Base-by-base conservation (phyloP, 2,797 vertebrate species). In the Sphenopsis melanotis region DNA sequence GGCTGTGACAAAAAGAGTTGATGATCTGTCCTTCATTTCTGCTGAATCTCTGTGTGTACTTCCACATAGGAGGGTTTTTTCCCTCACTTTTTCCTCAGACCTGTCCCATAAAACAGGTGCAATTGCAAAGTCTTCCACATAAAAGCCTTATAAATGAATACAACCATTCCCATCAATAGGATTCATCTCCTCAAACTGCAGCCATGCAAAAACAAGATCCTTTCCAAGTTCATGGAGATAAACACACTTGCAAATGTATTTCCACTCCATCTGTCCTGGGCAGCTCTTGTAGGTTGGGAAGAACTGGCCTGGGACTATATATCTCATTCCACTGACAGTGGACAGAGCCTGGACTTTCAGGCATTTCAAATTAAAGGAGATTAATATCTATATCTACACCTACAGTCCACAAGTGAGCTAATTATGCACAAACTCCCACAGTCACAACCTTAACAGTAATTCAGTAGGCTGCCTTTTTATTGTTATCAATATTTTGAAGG, bases 401-500 rank as follows among this genome's bases (percentile, higher is more conserved):
- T 68, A 4, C 0, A 55, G 39, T n/a, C 41, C 21, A 60, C 10
- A 86, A 78, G 44, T 66, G 30, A 95, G 41, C 10, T 24, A 87
- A 89, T 85, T 87, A 78, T 1, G 1, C 23, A 44, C 44, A n/a
- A 89, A 85, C 32, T 92, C 81, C 89, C 53, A 63, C 84, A 83
- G 52, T 27, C 71, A 75, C 22, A 94, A 42, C 55, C 63, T 80
- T 6, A 23, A 34, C n/a, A 52, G 41, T 26, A 71, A 83, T 53
- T 70, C 75, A 76, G 44, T 30, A 21, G 49, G 44, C 44, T 53
- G 65, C 23, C 22, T 78, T 94, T 89, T 87, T 86, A 96, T 94
- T 93, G 61, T 93, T 82, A 93, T 55, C 85, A 85, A 39, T 79
- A 86, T 91, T 95, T 85, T 85, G 85, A 87, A 96, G 66, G 72